Conservation (phyloP, 2,888 invertebrate species). For the Agonopterix alstromeriana region DNA sequence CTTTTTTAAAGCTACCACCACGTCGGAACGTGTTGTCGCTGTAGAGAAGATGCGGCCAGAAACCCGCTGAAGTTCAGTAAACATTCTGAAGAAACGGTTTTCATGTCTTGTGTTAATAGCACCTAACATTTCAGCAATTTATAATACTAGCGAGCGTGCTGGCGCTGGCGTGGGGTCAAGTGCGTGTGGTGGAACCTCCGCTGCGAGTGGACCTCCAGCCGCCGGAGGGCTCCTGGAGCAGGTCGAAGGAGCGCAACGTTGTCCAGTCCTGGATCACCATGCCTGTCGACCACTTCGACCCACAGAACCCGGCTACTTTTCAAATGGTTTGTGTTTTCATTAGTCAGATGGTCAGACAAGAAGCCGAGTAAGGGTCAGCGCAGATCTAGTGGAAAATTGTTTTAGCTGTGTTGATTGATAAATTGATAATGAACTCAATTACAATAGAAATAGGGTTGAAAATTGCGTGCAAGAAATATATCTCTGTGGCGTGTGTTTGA, state of each 20-base stretch:
- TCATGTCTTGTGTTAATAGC: slow-evolving; percentile 27
- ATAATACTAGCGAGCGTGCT: slow-evolving; percentile 8
- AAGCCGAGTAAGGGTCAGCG: no score
- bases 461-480: no score
- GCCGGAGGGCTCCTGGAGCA: slow-evolving; percentile 35
- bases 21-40: no score
- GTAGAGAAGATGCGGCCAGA: no score
- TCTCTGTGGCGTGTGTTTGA: no score
- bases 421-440: no score
- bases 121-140: neutral
- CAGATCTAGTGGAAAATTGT: no score
- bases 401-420: no score
- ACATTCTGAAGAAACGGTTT: slow-evolving; percentile 14
- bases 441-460: no score
- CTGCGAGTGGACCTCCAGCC: slow-evolving; percentile 56
- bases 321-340: slow-evolving; percentile 53
- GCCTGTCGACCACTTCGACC: slow-evolving; percentile 76
- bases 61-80: no score
- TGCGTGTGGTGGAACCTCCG: slow-evolving; percentile 36
- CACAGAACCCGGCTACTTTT: slow-evolving; percentile 69
- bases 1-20: no score
- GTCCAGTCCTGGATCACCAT: slow-evolving; percentile 65
- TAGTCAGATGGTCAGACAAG: slow-evolving; percentile 7
- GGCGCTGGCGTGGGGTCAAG: slow-evolving; percentile 28
- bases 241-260: slow-evolving; percentile 30